Evolutionary conservation across 30 jellyfish, hydroid and myxozoan genomes (phyloP), one percentile per base, ranked within the genome.

Genomic region (Chironex yamaguchii): DNA sequence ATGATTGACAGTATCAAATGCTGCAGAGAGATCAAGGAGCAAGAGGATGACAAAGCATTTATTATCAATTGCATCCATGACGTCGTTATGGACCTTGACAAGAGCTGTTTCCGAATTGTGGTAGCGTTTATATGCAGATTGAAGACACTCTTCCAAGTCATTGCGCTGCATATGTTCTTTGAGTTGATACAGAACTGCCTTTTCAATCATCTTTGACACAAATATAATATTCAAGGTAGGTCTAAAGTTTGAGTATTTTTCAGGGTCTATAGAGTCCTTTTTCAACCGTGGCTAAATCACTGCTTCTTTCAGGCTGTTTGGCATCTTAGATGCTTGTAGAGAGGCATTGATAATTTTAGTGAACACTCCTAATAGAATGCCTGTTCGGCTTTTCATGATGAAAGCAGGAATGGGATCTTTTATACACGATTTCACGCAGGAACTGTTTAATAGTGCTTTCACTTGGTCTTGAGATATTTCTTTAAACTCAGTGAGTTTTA

Each of bases 41-140:
- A 82, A 6, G 12, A n/a, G n/a, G n/a, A n/a, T n/a, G n/a, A n/a
- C n/a, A n/a, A n/a, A n/a, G n/a, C n/a, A n/a, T n/a, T n/a, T 11
- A 31, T 21, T 21, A 58, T 58, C 73, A 14, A 81, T 48, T 11
- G 84, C 66, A 48, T 3, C 53, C 31, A 82, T 34, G 12, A 82
- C 29, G 67, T 82, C 78, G 31, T 67, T 25, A 1, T 68, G 87
- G 35, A 79, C 86, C 50, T 52, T 49, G 48, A 81, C 78, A 17
- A 81, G 27, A 49, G 92, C 84, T 36, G 92, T 79, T 79, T 79
- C 90, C 49, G 85, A 63, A 49, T 84, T 65, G 58, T 81, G 76
- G 32, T 79, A 67, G 85, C 49, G 76, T 81, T 29, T 81, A 33
- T 81, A 65, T 81, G 92, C 76, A 36, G 86, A 36, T 65, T 81